Conservation (phyloP, 2,797 vertebrate genomes). For the Eidolon dupreanum region DNA sequence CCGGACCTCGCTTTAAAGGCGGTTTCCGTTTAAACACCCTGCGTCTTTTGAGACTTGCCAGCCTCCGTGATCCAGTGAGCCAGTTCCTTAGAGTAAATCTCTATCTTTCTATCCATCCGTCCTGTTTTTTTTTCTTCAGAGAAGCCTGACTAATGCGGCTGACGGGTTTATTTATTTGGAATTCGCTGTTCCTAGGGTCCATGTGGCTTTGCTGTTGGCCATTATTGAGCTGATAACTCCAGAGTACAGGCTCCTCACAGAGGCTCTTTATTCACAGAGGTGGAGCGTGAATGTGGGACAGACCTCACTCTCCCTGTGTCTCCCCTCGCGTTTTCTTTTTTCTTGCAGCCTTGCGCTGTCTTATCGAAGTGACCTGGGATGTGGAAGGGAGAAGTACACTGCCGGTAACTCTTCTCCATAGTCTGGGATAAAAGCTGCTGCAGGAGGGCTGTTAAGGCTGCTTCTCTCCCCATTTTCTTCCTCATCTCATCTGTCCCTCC, state of each 20-base stretch:
- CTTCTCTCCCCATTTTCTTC: neutral
- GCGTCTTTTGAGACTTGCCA: neutral
- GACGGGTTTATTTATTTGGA: neutral
- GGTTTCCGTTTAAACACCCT: too few relatives aligned
- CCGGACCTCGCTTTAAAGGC: neutral
- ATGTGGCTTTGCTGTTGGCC: neutral
- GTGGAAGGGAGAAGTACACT: neutral
- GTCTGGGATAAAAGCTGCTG: neutral
- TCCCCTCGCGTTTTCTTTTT: neutral
- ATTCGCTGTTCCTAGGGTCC: neutral
- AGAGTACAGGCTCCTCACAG: neutral
- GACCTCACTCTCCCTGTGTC: neutral
- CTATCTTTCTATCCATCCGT: neutral
- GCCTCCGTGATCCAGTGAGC: neutral
- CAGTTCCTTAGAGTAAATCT: neutral
- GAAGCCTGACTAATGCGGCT: neutral
- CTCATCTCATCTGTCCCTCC: neutral
- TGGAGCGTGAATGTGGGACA: neutral
- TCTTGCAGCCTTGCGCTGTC: neutral
- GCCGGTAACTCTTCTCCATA: neutral
- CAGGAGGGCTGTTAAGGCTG: neutral
- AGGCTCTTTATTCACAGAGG: neutral
- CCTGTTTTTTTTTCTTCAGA: neutral
- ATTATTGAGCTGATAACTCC: neutral
- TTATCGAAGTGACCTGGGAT: neutral